These are phyloP conservation scores for Miniopterus natalensis DNA, from an alignment of 2,113 vertebrate species.

Conservation along the genomic window DNA sequence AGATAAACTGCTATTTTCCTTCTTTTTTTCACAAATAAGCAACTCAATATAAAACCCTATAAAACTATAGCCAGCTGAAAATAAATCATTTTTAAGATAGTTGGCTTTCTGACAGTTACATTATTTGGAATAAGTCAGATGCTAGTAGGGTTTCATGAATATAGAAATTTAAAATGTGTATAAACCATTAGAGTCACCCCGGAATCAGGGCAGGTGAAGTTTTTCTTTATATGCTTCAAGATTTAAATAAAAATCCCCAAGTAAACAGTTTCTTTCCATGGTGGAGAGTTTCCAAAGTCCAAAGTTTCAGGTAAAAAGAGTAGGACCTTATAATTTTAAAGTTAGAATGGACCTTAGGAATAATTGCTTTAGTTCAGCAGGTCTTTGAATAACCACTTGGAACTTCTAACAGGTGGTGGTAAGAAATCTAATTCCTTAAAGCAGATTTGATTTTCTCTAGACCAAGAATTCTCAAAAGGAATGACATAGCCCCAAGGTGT, in stretches of 20 bases:
- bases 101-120: constrained; percentile 6
- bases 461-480: constrained; percentile 32
- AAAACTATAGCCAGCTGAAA: background rate
- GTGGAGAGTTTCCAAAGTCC: constrained; percentile 6
- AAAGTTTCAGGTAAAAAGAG: background rate
- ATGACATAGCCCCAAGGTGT: background rate
- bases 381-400: constrained; percentile 16
- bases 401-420: constrained; percentile 1
- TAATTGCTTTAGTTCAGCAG: background rate
- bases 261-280: background rate
- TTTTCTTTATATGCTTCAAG: constrained; percentile 32
- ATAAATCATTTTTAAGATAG: background rate
- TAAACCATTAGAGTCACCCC: background rate
- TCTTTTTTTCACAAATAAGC: background rate
- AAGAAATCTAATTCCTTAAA: constrained; percentile 42
- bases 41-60: background rate
- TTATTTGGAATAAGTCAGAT: constrained; percentile 16
- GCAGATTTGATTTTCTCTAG: constrained; percentile 35
- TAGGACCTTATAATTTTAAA: background rate
- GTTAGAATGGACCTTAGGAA: background rate
- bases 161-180: constrained; percentile 39
- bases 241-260: background rate
- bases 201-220: background rate
- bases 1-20: background rate
- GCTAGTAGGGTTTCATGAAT: constrained; percentile 20